Evolutionary conservation across 1,140 invertebrate genomes (phyloP), one percentile per base, ranked within the genome.

Genomic region (Ditylenchus dipsaci): DNA sequence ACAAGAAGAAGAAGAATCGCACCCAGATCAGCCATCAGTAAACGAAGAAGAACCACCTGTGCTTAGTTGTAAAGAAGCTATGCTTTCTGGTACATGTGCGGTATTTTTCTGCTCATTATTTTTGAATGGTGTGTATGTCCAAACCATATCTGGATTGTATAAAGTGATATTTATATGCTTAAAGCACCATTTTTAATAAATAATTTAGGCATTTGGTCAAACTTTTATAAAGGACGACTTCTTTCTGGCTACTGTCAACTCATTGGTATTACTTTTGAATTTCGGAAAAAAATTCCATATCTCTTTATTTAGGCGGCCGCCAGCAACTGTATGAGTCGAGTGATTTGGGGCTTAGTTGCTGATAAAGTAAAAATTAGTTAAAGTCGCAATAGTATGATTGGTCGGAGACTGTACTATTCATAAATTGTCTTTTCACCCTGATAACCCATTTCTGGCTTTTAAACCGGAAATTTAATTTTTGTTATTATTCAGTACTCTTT

Each of bases 211-310:
- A 13, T 78, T 66, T 45, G 77, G 74, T n/a, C 76, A 77, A 56
- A 69, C 68, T 45, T 78, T 78, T 64, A 78, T 78, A 29, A 57
- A 74, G 1, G 66, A 78, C 61, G 77, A 78, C 42, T 70, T 72
- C 26, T 78, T 78, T 45, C 45, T 78, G 21, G 74, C 77, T 5
- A 77, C 78, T 26, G 75, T 78, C 17, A 79, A 73, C 29, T 79
- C 77, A 17, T 72, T 78, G 33, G 33, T 38, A 38, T 38, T 38
- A 11, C 33, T 38, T 38, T 38, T 3, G 33, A 38, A 38, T 38
- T 11, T 11, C 11, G 33, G 3, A 5, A 38, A 38, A 11, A 38
- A 38, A 5, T 3, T 38, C 3, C 3, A 38, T 38, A 11, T 38
- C 3, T 11, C 3, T 38, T 38, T 3, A 3, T 38, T 38, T 38